phyloP scores from a whole-genome alignment of 2,797 vertebrate genomes.

The Cirrhinus mrigala region DNA sequence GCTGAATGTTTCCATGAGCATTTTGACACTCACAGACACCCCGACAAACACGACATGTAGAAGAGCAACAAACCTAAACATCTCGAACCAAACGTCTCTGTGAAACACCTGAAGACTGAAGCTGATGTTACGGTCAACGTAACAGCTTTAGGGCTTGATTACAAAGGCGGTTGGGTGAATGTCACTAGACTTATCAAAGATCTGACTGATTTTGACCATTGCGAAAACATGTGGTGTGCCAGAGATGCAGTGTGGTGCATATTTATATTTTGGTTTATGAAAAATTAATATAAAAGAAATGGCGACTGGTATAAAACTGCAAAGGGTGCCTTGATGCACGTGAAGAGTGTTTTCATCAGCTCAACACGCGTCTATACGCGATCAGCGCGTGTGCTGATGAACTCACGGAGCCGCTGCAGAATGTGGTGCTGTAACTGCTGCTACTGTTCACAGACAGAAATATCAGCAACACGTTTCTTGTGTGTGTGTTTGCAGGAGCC shows the following conservation, averaged over 20 bases:
- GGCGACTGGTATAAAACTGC: background rate
- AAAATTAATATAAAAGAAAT: background rate
- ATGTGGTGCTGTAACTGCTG: no score
- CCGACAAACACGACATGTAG: background rate
- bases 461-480: background rate
- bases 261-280: background rate
- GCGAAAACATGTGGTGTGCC: background rate
- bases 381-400: no score
- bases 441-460: background rate
- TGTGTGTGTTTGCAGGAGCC: constrained; percentile 37
- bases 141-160: background rate
- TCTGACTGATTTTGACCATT: background rate
- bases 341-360: no score
- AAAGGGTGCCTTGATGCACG: background rate
- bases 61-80: background rate
- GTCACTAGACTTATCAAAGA: background rate
- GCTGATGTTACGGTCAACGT: background rate
- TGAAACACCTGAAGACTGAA: background rate
- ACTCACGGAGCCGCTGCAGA: no score
- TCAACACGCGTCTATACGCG: no score
- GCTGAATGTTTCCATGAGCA: background rate
- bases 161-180: background rate
- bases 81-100: background rate
- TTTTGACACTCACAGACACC: background rate
- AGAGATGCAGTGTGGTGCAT: background rate